Base-by-base conservation (phyloP, 2,113 vertebrate genomes). In the Trochalopteron elliotii region DNA sequence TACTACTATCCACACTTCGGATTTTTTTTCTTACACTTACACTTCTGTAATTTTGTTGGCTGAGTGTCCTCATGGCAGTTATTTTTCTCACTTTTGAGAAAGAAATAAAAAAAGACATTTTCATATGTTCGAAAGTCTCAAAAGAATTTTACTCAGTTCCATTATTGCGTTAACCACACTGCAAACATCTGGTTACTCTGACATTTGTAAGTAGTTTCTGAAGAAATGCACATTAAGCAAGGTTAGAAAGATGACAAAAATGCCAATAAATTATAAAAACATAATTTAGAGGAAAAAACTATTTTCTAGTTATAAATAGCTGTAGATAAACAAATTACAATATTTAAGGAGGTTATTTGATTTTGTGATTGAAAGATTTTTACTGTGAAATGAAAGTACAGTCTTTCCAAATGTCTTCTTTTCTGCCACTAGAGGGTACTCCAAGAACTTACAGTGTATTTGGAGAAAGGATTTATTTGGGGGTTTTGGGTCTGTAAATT, bases 351-450 rank as follows among this genome's bases (percentile, higher is more conserved):
- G 1, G 17, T 50, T 81, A 53, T 42, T 85, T 52, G n/a, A 22
- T 68, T 81, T 59, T 60, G 35, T 42, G 14, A 53, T 3, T 44
- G 60, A 81, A 82, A 57, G 30, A 21, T 68, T 86, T 74, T 91
- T 57, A 44, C 22, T 31, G 44, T 25, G 37, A 59, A 50, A 61
- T 59, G 25, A 86, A 68, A 94, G 35, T 28, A 14, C 25, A 25
- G 22, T 30, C 25, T 71, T 64, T 82, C 16, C 28, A 50, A 74
- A 40, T 24, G 16, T 89, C 80, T 86, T 72, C 21, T 85, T 87
- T 96, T 92, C 92, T 86, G 69, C 96, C 97, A 94, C 97, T 95
- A 97, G 97, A 96, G 94, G 97, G 97, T 87, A 92, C 93, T 97
- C 95, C 75, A 96, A 94, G 97, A 90, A 91, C 9, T 97, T 92